These are phyloP conservation scores for Chrysogorgia sp. DNA, from an alignment of 92 coral and sea anemone species.

Conservation along the genomic window DNA sequence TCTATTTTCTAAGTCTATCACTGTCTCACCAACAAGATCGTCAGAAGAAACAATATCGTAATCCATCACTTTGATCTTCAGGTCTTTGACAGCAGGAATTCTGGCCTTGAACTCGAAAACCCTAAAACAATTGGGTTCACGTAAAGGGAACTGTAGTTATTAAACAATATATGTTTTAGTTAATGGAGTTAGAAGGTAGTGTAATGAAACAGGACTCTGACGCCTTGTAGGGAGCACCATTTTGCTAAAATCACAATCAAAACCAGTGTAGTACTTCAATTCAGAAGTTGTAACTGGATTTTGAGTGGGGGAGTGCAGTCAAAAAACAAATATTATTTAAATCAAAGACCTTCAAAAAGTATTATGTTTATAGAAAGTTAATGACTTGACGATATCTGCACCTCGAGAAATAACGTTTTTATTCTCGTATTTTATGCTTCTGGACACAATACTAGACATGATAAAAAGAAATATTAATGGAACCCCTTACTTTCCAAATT, in stretches of 20 bases:
- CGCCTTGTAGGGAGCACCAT: background rate
- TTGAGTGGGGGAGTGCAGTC: too few relatives aligned
- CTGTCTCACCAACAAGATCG: slow-evolving; percentile 93
- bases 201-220: too few relatives aligned
- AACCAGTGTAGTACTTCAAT: background rate
- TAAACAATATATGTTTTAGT: too few relatives aligned
- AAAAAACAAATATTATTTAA: too few relatives aligned
- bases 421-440: too few relatives aligned
- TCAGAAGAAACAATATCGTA: slow-evolving; percentile 79
- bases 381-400: too few relatives aligned
- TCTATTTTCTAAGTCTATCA: slow-evolving; percentile 90
- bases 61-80: slow-evolving; percentile 87
- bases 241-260: background rate
- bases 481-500: slow-evolving; percentile 59
- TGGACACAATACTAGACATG: background rate
- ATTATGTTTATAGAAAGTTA: too few relatives aligned
- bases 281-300: background rate
- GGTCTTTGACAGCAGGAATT: slow-evolving; percentile 88
- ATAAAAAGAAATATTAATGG: background rate
- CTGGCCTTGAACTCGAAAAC: slow-evolving; percentile 88
- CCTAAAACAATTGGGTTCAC: slow-evolving; percentile 63
- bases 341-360: too few relatives aligned
- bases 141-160: too few relatives aligned
- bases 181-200: background rate
- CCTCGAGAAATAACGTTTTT: too few relatives aligned